These are phyloP conservation scores for Syrista parreyssii DNA, from an alignment of 2,888 invertebrate species.

Conservation along the genomic window DNA sequence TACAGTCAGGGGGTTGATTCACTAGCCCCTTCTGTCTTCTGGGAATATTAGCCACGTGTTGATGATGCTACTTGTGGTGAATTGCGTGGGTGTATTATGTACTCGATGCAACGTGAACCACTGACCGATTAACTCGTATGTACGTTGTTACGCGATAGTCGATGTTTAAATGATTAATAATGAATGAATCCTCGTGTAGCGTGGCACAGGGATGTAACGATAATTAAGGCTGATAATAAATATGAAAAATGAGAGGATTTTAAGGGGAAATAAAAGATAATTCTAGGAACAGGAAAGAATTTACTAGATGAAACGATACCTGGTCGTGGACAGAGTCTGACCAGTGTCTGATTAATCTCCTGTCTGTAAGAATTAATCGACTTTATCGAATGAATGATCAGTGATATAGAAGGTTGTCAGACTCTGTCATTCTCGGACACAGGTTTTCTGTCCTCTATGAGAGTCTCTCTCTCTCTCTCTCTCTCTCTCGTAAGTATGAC, in stretches of 20 bases:
- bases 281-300: neutral
- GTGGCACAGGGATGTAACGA: neutral
- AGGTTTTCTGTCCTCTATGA: neutral
- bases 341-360: neutral
- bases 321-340: neutral
- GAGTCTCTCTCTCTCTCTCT: neutral
- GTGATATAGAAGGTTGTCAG: neutral
- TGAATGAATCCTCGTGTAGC: neutral
- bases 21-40: neutral
- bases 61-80: neutral
- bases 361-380: neutral
- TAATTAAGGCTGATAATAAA: neutral
- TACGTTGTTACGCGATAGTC: neutral
- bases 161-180: neutral
- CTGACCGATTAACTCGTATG: neutral
- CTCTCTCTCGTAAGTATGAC: neutral
- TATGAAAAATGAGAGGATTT: neutral
- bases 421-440: neutral
- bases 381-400: neutral
- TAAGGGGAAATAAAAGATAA: neutral
- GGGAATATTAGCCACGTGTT: neutral
- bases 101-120: neutral
- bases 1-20: neutral
- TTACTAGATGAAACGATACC: neutral
- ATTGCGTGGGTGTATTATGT: neutral